These are phyloP conservation scores for Drosophila carrolli DNA, from an alignment of 1,140 invertebrate genomes.

Conservation along the genomic window DNA sequence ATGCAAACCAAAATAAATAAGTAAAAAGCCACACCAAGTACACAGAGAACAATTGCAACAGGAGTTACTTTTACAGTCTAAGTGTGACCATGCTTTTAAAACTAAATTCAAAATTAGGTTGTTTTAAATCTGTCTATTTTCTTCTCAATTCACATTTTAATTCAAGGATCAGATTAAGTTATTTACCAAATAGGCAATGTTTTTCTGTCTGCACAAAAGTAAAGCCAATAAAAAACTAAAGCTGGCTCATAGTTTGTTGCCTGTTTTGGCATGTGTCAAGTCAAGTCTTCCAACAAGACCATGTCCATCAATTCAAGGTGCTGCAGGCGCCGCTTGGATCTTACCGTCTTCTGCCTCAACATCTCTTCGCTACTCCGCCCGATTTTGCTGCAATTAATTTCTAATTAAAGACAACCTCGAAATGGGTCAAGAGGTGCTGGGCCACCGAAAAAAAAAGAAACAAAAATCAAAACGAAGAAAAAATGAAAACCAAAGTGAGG, in stretches of 20 bases:
- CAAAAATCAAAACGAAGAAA: slow-evolving; percentile 23
- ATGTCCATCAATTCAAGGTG: slow-evolving; percentile 75
- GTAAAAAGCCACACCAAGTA: slow-evolving; percentile 18
- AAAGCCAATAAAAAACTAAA: slow-evolving; percentile 33
- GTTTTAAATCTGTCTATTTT: too few species aligned
- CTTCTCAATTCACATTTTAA: too few species aligned
- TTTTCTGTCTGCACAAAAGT: neutral
- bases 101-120: neutral
- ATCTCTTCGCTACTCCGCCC: slow-evolving; percentile 5
- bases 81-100: neutral
- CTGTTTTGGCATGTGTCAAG: slow-evolving; percentile 83
- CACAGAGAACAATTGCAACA: neutral
- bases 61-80: neutral
- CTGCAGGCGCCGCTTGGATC: slow-evolving; percentile 55
- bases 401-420: slow-evolving; percentile 79
- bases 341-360: slow-evolving; percentile 20
- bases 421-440: slow-evolving; percentile 70
- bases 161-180: too few species aligned
- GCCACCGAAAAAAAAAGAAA: slow-evolving; percentile 12
- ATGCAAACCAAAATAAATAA: slow-evolving; percentile 57
- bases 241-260: slow-evolving; percentile 68
- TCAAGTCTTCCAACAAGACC: slow-evolving; percentile 53
- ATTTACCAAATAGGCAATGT: too few species aligned
- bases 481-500: slow-evolving; percentile 50
- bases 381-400: slow-evolving; percentile 76